These are phyloP conservation scores for Holothuria leucospilota DNA, from an alignment of 53 echinoderm and acorn worm species.

Conservation along the genomic window DNA sequence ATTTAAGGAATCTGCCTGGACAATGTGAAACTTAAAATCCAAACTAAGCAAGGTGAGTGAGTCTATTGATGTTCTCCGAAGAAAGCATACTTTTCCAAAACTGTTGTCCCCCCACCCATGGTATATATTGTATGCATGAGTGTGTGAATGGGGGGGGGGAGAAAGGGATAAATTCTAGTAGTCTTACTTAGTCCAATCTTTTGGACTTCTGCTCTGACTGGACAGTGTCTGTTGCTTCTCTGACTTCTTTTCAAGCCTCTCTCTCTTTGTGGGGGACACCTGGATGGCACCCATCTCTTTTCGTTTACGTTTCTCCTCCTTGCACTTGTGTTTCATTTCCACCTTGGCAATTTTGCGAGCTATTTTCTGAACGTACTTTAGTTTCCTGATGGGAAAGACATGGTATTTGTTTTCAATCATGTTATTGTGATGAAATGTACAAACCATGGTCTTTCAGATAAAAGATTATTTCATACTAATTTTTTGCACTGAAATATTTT, in stretches of 20 bases:
- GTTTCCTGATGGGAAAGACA: constrained; percentile 23
- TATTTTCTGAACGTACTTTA: constrained; percentile 75
- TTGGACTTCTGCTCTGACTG: not conserved
- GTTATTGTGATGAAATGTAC: not conserved
- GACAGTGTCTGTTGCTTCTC: constrained; percentile 54
- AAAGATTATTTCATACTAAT: not conserved
- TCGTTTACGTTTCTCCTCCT: constrained; percentile 77
- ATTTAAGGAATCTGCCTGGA: no score
- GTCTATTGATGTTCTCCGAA: no score
- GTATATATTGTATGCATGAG: no score
- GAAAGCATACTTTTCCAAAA: no score
- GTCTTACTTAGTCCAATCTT: constrained; percentile 28
- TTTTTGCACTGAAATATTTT: no score
- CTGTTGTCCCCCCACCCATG: no score
- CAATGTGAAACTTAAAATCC: no score
- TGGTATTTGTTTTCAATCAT: not conserved
- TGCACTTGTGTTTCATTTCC: constrained; percentile 80
- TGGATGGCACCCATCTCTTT: constrained; percentile 51
- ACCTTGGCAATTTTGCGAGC: constrained; percentile 77
- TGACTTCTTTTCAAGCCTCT: constrained; percentile 78
- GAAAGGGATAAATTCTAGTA: not conserved
- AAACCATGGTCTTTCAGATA: not conserved
- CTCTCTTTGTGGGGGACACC: constrained; percentile 83
- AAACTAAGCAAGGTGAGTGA: no score
- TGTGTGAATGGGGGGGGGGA: not conserved